phyloP scores from a whole-genome alignment of 2,113 vertebrate species.

The Balaeniceps rex region DNA sequence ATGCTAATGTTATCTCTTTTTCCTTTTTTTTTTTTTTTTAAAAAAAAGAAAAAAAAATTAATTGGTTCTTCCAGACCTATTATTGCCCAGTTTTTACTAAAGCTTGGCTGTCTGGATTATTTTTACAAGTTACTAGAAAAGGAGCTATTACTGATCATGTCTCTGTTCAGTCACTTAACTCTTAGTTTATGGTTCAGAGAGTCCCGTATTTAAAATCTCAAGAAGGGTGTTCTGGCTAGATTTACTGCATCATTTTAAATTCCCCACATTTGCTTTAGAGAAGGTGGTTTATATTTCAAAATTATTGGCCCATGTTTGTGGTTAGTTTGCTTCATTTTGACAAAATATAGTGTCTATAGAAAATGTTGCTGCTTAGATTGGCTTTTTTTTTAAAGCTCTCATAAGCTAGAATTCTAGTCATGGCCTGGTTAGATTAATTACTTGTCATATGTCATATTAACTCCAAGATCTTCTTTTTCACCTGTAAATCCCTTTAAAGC shows the following conservation, averaged over 20 bases:
- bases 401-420: background rate
- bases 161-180: background rate
- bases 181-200: background rate
- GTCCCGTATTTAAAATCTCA: background rate
- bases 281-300: background rate
- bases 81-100: background rate
- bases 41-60: background rate
- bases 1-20: background rate
- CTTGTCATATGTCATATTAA: constrained; percentile 10
- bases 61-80: background rate
- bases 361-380: background rate
- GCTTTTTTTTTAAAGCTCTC: background rate
- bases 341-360: background rate
- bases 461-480: background rate
- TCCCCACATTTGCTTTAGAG: background rate
- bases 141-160: background rate
- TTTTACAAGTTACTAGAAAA: background rate
- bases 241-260: background rate
- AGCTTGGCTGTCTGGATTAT: background rate
- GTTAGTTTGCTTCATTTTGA: background rate
- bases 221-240: background rate
- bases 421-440: background rate
- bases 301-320: background rate
- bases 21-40: too few species aligned
- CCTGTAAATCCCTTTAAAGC: background rate